Percentiles rank a stretch among this genome's conserved stretches.
phyloP scores from a whole-genome alignment of 2,888 invertebrate genomes.

The Hylaea fasciaria region DNA sequence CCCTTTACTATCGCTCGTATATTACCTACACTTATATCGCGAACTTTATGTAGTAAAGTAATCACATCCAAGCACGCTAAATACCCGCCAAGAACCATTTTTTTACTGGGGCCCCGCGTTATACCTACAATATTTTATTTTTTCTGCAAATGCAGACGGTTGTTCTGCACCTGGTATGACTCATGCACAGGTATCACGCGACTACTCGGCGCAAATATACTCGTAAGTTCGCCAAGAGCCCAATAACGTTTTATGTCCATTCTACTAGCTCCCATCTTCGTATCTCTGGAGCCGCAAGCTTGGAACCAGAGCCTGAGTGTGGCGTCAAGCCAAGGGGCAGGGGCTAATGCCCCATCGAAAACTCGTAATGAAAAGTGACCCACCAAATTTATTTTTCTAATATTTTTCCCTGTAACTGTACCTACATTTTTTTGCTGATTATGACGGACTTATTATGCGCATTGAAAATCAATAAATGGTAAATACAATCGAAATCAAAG shows the following conservation, averaged over 20 bases:
- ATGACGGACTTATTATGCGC: too few relatives aligned
- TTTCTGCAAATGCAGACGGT: constrained; percentile 10
- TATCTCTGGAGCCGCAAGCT: constrained; percentile 29
- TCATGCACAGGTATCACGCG: constrained; percentile 30
- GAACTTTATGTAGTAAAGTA: too few relatives aligned
- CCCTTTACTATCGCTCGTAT: too few relatives aligned
- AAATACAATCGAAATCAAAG: too few relatives aligned
- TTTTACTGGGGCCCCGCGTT: neutral
- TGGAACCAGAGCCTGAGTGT: constrained; percentile 24
- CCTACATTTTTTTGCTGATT: too few relatives aligned
- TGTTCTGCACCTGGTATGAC: constrained; percentile 26
- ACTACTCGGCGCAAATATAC: constrained; percentile 35
- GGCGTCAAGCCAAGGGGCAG: constrained; percentile 19
- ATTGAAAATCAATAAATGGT: too few relatives aligned
- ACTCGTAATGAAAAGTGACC: neutral
- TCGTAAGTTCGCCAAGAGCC: constrained; percentile 33
- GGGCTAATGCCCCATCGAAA: neutral
- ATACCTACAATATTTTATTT: neutral
- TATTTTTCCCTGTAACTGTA: too few relatives aligned
- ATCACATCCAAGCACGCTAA: too few relatives aligned
- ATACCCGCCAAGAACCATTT: too few relatives aligned
- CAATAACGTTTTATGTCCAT: constrained; percentile 42
- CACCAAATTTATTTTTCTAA: too few relatives aligned
- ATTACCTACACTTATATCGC: too few relatives aligned
- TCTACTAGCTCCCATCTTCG: constrained; percentile 35